Evolutionary conservation across 2,113 vertebrate genomes (phyloP).

Genomic region (Lasiurus borealis): DNA sequence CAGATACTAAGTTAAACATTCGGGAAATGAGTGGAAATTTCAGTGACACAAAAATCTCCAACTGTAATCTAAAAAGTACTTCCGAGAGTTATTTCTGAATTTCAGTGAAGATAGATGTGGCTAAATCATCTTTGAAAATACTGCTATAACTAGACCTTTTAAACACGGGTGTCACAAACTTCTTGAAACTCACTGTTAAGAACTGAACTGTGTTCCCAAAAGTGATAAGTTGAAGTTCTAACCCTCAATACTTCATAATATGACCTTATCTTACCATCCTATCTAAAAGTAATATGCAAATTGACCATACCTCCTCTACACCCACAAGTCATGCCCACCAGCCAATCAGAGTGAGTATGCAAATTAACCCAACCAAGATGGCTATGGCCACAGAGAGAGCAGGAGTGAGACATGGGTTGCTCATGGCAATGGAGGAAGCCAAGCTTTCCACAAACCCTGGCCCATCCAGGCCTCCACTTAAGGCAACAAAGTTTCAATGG

Average conservation of each 20-base stretch:
- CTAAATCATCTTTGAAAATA: slow-evolving; percentile 36
- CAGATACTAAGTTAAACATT: slow-evolving; percentile 38
- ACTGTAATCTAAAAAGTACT: slow-evolving; percentile 50
- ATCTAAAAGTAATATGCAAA: too few species aligned
- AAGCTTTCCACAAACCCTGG: too few species aligned
- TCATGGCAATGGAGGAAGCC: too few species aligned
- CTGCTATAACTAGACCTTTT: not conserved
- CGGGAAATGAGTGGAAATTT: slow-evolving; percentile 39
- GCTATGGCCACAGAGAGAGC: too few species aligned
- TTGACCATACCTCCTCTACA: too few species aligned
- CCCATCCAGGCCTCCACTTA: too few species aligned
- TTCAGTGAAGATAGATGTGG: not conserved
- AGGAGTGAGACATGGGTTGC: too few species aligned
- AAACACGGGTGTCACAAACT: not conserved
- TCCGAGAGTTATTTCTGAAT: slow-evolving; percentile 30
- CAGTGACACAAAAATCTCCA: slow-evolving; percentile 33
- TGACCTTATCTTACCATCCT: not conserved
- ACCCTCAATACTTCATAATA: not conserved
- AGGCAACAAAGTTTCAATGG: too few species aligned
- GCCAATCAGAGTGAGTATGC: too few species aligned
- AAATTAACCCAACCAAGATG: too few species aligned
- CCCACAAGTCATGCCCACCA: too few species aligned
- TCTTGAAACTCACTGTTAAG: not conserved
- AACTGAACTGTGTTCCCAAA: not conserved
- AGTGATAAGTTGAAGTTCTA: not conserved